These are phyloP conservation scores for Gadus chalcogrammus DNA, from an alignment of 2,113 vertebrate genomes.

Conservation along the genomic window DNA sequence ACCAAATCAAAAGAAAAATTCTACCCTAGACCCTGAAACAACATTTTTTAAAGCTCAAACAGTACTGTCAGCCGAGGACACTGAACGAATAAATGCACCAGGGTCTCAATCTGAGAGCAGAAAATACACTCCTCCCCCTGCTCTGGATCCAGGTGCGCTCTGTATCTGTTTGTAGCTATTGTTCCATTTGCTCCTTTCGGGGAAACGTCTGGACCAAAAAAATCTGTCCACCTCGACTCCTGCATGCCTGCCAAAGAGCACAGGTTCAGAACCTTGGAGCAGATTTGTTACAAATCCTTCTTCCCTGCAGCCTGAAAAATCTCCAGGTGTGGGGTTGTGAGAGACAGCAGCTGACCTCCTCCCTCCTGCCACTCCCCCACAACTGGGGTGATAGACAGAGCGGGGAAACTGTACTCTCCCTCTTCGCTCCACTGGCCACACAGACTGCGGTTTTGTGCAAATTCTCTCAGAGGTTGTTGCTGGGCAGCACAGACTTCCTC, in stretches of 20 bases:
- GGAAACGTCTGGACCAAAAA: neutral
- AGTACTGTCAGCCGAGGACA: too few relatives aligned
- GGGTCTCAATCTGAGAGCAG: neutral
- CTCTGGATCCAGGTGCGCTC: neutral
- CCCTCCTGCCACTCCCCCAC: too few relatives aligned
- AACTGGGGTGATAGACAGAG: neutral
- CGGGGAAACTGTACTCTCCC: neutral
- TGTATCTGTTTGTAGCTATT: neutral
- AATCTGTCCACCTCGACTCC: too few relatives aligned
- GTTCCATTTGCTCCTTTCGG: neutral
- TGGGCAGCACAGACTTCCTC: too few relatives aligned
- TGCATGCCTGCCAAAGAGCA: too few relatives aligned
- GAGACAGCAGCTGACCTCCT: too few relatives aligned
- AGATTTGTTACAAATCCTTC: too few relatives aligned
- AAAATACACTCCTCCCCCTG: neutral
- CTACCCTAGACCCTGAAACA: neutral
- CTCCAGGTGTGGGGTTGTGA: too few relatives aligned
- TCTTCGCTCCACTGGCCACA: too few relatives aligned
- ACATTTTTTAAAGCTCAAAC: too few relatives aligned
- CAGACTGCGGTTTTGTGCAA: neutral
- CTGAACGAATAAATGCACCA: neutral
- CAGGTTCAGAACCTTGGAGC: too few relatives aligned
- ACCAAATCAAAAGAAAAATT: neutral
- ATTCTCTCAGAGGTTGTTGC: neutral
- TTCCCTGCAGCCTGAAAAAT: too few relatives aligned